phyloP scores from a whole-genome alignment of 2,113 vertebrate species.

The Elachura formosa region DNA sequence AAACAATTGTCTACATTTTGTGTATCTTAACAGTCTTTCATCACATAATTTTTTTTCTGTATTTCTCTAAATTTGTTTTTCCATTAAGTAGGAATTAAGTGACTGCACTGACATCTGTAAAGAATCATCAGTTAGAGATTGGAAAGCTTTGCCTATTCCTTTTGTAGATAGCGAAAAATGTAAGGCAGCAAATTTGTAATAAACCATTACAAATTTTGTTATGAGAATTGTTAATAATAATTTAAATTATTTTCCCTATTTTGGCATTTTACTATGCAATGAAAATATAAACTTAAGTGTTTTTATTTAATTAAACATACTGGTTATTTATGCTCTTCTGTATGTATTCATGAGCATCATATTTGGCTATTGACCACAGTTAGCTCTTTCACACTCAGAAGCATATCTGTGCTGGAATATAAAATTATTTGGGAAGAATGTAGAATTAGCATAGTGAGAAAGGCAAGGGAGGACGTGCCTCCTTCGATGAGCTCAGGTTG shows the following conservation, averaged over 20 bases:
- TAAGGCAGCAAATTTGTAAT: not conserved
- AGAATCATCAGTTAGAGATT: not conserved
- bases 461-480: fast-evolving
- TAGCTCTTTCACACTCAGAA: not conserved
- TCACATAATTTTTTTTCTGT: not conserved
- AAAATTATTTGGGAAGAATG: not conserved
- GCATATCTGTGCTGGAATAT: not conserved
- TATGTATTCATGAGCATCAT: not conserved
- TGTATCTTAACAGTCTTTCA: not conserved
- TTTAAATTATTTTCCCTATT: not conserved
- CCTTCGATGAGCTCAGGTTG: not conserved
- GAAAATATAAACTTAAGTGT: not conserved
- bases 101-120: not conserved
- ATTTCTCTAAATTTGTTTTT: not conserved
- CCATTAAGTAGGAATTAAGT: not conserved
- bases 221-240: not conserved
- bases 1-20: not conserved
- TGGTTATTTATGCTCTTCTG: not conserved
- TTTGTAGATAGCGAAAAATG: not conserved
- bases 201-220: not conserved
- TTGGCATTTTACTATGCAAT: not conserved
- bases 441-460: not conserved
- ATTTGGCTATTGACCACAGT: not conserved
- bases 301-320: not conserved
- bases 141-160: not conserved